Evolutionary conservation across 2,888 invertebrate genomes (phyloP), one percentile per base, ranked within the genome.

Genomic region (Eupithecia dodoneata): DNA sequence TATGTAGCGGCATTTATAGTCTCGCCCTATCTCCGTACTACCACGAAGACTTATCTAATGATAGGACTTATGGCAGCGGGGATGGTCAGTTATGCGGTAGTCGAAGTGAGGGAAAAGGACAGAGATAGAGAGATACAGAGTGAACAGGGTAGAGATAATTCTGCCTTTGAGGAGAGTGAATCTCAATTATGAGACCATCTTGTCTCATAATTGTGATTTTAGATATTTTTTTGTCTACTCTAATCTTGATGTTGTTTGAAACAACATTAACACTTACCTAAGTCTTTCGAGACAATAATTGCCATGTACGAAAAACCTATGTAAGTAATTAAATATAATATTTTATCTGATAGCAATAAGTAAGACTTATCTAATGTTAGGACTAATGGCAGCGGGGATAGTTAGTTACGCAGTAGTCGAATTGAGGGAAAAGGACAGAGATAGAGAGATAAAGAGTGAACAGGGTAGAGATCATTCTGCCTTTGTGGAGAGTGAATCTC

Each of bases 1-100:
- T 78, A 74, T 59, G 79, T 76, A 3, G 45, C 71, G 44, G 72
- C 77, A 30, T 77, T 75, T 42, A 66, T 75, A 42, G 71, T 72
- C 4, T 74, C 74, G 1, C 52, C 73, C 0, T 71, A 76, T 67
- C 67, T 74, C n/a, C 67, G 55, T 7, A 76, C 74, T 9, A 71
- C 55, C 18, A 66, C 76, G 9, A 77, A 77, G 59, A 72, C 74
- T 0, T 77, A 77, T 49, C 4, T 77, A 0, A 77, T 77, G 76
- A 44, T 74, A 30, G 59, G 6, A 0, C 66, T 77, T 0, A 77
- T 77, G 76, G 15, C 49, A 2, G 71, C 76, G 15, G 76, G 76
- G 3, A 74, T 77, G 67, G 7, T 74, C 0, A 67, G 71, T 18
- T 77, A 77, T 10, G 59, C 49, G 2, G 72, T 74, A 4, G 74